Evolutionary conservation across 2,888 invertebrate species (phyloP).

Genomic region (Apamea crenata): DNA sequence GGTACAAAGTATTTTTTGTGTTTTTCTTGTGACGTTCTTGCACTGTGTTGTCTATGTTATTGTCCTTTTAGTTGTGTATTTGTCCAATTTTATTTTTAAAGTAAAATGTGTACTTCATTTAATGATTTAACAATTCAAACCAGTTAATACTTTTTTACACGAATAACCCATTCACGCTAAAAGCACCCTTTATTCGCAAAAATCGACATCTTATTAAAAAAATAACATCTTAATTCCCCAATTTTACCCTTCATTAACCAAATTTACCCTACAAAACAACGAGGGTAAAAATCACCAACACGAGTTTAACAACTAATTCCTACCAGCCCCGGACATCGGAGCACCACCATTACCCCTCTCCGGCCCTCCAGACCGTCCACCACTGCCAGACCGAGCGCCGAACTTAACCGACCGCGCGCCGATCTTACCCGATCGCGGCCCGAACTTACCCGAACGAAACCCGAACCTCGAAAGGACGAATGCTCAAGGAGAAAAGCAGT

Average conservation of each 20-base stretch:
- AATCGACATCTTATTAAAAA: background rate
- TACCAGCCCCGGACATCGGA: constrained; percentile 71
- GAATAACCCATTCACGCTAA: constrained; percentile 11
- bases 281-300: constrained; percentile 25
- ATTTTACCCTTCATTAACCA: constrained; percentile 21
- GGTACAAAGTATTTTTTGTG: background rate
- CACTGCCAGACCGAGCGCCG: constrained; percentile 73
- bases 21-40: constrained; percentile 34
- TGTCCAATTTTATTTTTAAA: background rate
- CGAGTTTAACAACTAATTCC: constrained; percentile 53
- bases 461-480: constrained; percentile 51
- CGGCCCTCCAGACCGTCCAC: constrained; percentile 77
- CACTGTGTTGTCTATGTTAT: constrained; percentile 28
- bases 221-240: constrained; percentile 1
- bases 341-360: constrained; percentile 81
- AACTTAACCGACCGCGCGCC: constrained; percentile 73
- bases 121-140: background rate
- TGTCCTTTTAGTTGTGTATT: background rate
- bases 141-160: background rate
- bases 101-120: background rate
- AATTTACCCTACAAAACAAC: constrained; percentile 16
- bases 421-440: constrained; percentile 75
- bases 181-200: constrained; percentile 6
- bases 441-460: constrained; percentile 67
- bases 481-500: constrained; percentile 74